Evolutionary conservation across 2,797 vertebrate genomes (phyloP).

Genomic region (Melanotaenia parkinsoni): DNA sequence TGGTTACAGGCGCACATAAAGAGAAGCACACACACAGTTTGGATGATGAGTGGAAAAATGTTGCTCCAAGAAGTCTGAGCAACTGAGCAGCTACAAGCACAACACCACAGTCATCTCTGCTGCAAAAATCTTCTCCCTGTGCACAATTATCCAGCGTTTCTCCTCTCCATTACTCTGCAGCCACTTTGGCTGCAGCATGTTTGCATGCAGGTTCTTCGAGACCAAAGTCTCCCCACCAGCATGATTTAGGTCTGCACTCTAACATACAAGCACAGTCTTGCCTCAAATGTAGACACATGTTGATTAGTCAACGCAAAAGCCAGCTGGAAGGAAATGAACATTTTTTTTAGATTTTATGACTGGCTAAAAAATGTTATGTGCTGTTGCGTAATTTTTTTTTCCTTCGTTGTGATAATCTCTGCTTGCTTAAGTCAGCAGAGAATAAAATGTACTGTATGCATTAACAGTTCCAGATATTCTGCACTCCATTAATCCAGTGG

Average conservation of each 20-base stretch:
- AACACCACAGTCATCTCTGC: conserved; percentile 7
- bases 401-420: conserved; percentile 30
- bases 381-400: conserved; percentile 35
- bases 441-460: conserved; percentile 57
- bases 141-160: conserved; percentile 1
- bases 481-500: conserved; percentile 58
- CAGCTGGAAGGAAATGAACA: neutral
- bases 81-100: conserved; percentile 39
- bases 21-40: conserved; percentile 15
- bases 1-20: neutral
- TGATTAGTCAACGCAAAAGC: neutral
- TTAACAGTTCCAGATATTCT: conserved; percentile 59
- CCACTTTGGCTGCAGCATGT: neutral
- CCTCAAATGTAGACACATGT: conserved; percentile 2
- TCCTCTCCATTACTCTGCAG: conserved; percentile 2
- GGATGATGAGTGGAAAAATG: conserved; percentile 37
- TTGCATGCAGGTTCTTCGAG: conserved; percentile 22
- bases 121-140: neutral
- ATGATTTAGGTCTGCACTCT: neutral
- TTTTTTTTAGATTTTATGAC: conserved; percentile 13
- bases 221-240: conserved; percentile 1
- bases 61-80: conserved; percentile 47
- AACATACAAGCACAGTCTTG: conserved; percentile 21
- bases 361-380: conserved; percentile 26
- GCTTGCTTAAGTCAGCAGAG: conserved; percentile 41